These are phyloP conservation scores for Trinorchestia longiramus DNA, from an alignment of 1,140 invertebrate genomes.

Conservation along the genomic window DNA sequence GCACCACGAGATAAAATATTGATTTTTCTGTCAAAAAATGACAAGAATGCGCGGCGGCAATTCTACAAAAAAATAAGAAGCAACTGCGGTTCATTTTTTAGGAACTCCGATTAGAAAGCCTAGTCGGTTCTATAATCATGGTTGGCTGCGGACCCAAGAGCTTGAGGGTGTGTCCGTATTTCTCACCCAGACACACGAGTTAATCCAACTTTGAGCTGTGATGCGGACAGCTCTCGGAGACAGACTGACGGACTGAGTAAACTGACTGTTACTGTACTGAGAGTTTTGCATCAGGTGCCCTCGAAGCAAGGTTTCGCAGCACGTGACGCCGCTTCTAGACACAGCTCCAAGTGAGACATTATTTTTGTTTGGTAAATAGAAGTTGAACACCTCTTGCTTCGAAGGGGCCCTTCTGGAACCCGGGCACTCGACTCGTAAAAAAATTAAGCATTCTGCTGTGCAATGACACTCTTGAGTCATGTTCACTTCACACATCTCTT, in stretches of 20 bases:
- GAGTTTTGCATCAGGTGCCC: no score
- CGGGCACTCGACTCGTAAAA: no score
- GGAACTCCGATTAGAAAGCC: not conserved
- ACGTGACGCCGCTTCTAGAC: not conserved
- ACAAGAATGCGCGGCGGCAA: not conserved
- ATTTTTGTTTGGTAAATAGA: not conserved
- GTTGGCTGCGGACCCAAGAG: not conserved
- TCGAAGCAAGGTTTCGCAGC: not conserved
- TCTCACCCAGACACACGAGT: not conserved
- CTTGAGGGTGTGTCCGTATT: not conserved
- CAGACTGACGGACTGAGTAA: not conserved
- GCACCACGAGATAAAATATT: not conserved
- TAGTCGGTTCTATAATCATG: no score
- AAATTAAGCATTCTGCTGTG: no score
- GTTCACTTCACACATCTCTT: no score
- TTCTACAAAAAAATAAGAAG: not conserved
- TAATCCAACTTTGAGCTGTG: not conserved
- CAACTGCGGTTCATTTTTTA: not conserved
- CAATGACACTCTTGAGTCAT: no score
- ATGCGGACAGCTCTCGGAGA: not conserved
- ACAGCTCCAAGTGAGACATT: not conserved
- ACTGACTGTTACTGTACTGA: no score
- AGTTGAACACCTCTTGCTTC: not conserved
- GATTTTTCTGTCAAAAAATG: not conserved
- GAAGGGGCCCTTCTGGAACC: not conserved